A percentile compares a stretch with the other conserved stretches of the same genome.
Conservation (phyloP, 2,797 vertebrate species). For the Masticophis lateralis region DNA sequence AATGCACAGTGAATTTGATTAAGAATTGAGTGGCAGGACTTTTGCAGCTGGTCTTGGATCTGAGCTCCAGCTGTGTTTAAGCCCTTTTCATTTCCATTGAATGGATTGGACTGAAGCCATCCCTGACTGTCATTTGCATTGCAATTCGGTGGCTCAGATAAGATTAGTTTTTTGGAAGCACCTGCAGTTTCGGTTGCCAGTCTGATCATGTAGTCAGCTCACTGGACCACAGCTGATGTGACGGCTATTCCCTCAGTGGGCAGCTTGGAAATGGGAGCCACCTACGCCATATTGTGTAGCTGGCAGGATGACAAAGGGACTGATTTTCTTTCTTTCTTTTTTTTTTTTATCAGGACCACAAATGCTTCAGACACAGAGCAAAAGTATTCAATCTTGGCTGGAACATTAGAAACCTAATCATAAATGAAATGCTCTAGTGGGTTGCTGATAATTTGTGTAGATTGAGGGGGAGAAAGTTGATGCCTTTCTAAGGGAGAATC, state of each 20-base stretch:
- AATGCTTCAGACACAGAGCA: not conserved
- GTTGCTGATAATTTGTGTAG: not conserved
- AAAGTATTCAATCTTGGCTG: not conserved
- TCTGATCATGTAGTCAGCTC: not conserved
- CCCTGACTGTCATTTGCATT: not conserved
- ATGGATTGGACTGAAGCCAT: not conserved
- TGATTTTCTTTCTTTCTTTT: too few species aligned
- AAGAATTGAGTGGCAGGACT: not conserved
- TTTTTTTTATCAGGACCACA: not conserved
- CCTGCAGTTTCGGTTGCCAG: not conserved
- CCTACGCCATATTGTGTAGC: not conserved
- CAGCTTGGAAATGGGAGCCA: not conserved
- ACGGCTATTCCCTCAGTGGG: not conserved
- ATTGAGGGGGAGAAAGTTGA: not conserved
- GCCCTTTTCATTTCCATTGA: not conserved
- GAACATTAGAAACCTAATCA: not conserved
- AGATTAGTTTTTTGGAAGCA: not conserved
- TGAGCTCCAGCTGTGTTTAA: not conserved
- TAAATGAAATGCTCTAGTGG: not conserved
- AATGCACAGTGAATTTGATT: not conserved
- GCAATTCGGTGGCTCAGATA: not conserved
- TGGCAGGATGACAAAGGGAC: not conserved
- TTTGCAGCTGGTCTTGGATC: not conserved
- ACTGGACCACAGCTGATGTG: not conserved
- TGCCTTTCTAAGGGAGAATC: not conserved